These are phyloP conservation scores for Anolis sagrei DNA, from an alignment of 2,113 vertebrate genomes.

Conservation along the genomic window DNA sequence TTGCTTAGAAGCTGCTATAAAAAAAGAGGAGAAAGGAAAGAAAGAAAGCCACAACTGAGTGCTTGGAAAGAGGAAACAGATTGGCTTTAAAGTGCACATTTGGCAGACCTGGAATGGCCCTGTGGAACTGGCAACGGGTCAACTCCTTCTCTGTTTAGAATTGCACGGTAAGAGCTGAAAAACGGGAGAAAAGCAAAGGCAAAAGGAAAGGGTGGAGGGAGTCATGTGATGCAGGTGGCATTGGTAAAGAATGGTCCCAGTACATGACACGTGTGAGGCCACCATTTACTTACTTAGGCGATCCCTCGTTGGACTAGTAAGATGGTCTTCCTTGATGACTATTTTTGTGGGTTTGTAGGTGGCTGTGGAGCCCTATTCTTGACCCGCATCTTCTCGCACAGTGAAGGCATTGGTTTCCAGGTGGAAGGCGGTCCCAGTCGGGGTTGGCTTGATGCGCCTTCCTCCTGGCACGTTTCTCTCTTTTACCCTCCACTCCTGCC, in stretches of 20 bases:
- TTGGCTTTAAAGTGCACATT: constrained; percentile 55
- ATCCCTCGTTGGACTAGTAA: too few relatives aligned
- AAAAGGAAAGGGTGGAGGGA: constrained; percentile 2
- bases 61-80: constrained; percentile 39
- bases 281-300: too few relatives aligned
- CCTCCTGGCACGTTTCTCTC: too few relatives aligned
- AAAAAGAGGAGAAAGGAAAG: neutral
- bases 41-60: constrained; percentile 36
- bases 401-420: too few relatives aligned
- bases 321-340: too few relatives aligned
- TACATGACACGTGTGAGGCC: constrained; percentile 28
- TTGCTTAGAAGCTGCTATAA: constrained; percentile 66
- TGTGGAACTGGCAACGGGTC: constrained; percentile 16
- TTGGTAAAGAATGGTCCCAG: constrained; percentile 14
- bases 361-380: too few relatives aligned
- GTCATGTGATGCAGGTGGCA: constrained; percentile 3
- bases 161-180: constrained; percentile 32
- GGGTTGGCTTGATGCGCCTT: too few relatives aligned
- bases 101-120: constrained; percentile 20
- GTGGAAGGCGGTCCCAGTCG: too few relatives aligned
- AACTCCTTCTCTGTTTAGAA: accelerated
- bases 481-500: too few relatives aligned
- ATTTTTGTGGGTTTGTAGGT: too few relatives aligned
- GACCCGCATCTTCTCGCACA: too few relatives aligned
- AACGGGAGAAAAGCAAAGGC: constrained; percentile 26